Conservation (phyloP, 2,113 vertebrate species). For the Willisornis vidua region DNA sequence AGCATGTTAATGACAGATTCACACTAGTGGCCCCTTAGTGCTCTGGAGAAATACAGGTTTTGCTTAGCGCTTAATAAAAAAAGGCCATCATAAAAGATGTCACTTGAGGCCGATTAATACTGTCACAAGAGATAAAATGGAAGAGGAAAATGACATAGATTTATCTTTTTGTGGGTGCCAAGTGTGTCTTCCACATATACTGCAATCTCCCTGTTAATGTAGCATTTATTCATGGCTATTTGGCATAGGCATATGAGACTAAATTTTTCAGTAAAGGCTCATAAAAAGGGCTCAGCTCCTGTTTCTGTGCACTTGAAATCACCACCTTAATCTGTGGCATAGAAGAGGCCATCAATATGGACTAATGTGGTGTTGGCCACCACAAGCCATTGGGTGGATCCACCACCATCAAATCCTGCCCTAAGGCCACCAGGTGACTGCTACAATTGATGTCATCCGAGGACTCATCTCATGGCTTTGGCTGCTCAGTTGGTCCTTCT, state of each 20-base stretch:
- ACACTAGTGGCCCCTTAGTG: slow-evolving; percentile 48
- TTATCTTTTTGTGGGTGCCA: slow-evolving; percentile 27
- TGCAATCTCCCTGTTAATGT: background rate
- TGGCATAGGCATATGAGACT: background rate
- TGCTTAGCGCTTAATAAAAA: slow-evolving; percentile 52
- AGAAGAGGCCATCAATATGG: background rate
- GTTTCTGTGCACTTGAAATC: background rate
- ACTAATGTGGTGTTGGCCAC: fast-evolving
- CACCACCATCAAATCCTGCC: background rate
- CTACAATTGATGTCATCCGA: background rate
- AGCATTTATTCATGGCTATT: fast-evolving
- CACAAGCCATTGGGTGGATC: fast-evolving
- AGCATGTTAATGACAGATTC: slow-evolving; percentile 70
- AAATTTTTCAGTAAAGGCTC: background rate
- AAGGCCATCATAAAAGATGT: slow-evolving; percentile 33
- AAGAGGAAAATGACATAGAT: slow-evolving; percentile 7
- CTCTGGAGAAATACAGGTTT: slow-evolving; percentile 66
- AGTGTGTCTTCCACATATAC: background rate
- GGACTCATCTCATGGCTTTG: background rate
- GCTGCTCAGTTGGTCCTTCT: background rate
- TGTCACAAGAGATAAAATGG: background rate
- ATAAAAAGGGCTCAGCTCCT: background rate
- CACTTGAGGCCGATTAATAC: background rate
- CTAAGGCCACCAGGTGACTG: background rate
- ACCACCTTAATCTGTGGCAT: background rate